Percentiles rank a stretch among this genome's conserved stretches.
Conservation (phyloP, 2,888 invertebrate genomes). For the Drosophila parthenogenetica region DNA sequence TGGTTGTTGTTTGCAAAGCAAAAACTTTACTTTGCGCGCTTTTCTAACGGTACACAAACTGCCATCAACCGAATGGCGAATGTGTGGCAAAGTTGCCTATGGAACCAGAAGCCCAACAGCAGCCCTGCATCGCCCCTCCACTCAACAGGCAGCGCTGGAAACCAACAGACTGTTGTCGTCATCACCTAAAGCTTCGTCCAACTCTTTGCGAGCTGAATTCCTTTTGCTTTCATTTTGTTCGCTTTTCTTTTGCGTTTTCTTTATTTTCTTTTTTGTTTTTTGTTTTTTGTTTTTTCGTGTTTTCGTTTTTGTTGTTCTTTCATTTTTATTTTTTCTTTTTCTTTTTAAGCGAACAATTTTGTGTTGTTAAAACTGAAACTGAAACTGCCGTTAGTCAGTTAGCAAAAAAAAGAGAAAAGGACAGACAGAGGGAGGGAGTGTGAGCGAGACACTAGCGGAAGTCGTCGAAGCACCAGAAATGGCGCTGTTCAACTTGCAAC, state of each 20-base stretch:
- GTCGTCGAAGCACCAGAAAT: constrained; percentile 44
- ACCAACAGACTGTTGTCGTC: constrained; percentile 1
- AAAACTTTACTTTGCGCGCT: constrained; percentile 76
- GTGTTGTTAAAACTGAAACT: constrained; percentile 73
- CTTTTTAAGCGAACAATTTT: constrained; percentile 51
- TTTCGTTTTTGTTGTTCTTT: constrained; percentile 13
- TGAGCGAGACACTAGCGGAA: constrained; percentile 47
- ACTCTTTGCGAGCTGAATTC: constrained; percentile 28
- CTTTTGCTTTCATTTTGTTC: constrained; percentile 55
- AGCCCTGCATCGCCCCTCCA: not conserved
- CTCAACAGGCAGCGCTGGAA: too few relatives aligned
- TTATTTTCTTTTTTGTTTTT: not conserved
- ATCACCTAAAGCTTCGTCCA: constrained; percentile 12
- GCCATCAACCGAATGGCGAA: constrained; percentile 55
- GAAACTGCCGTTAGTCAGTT: constrained; percentile 71
- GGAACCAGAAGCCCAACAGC: constrained; percentile 34
- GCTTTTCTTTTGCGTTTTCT: constrained; percentile 17
- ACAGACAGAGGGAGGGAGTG: not conserved
- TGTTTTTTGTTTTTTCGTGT: too few relatives aligned
- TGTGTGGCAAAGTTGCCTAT: constrained; percentile 63
- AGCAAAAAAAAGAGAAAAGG: constrained; percentile 9
- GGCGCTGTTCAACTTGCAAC: constrained; percentile 41
- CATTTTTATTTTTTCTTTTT: constrained; percentile 15
- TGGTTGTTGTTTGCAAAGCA: constrained; percentile 79
- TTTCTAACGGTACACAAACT: constrained; percentile 66